Percentiles rank a stretch among this genome's conserved stretches.
These are phyloP conservation scores for Caradrina clavipalpis DNA, from an alignment of 2,888 invertebrate species.

Conservation along the genomic window DNA sequence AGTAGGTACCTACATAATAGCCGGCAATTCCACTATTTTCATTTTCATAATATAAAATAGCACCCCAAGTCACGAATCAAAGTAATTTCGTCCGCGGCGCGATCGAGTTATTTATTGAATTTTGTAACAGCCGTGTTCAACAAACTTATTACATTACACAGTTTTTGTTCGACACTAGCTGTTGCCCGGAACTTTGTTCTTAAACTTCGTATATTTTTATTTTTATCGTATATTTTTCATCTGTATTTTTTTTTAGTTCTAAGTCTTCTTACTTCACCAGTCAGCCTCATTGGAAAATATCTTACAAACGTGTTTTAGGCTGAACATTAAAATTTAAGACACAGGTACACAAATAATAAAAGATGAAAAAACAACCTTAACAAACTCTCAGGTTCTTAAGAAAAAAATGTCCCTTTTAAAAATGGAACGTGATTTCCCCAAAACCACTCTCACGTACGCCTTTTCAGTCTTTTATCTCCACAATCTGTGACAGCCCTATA, in stretches of 20 bases:
- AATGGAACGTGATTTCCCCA: conserved; percentile 27
- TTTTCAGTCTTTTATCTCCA: conserved; percentile 4
- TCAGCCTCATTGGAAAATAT: background rate
- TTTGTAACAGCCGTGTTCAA: conserved; percentile 40
- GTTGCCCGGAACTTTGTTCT: conserved; percentile 21
- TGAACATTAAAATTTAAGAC: background rate
- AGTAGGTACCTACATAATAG: conserved; percentile 22
- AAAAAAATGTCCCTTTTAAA: conserved; percentile 29
- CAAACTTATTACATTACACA: conserved; percentile 56
- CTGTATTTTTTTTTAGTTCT: background rate
- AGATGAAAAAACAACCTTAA: background rate
- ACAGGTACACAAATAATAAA: background rate
- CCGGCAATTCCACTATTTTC: conserved; percentile 56
- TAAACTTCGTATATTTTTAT: conserved; percentile 3
- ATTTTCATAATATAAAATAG: conserved; percentile 46
- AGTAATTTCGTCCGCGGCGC: conserved; percentile 49
- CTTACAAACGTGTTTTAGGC: background rate
- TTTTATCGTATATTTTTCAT: conserved; percentile 8
- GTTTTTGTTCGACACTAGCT: conserved; percentile 35
- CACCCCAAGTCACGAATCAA: conserved; percentile 47
- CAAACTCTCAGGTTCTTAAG: background rate
- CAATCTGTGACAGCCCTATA: conserved; percentile 1
- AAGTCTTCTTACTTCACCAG: background rate
- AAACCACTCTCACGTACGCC: conserved; percentile 13
- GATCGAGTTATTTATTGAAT: conserved; percentile 52